Evolutionary conservation across 1,140 invertebrate genomes (phyloP).

Genomic region (Bombyx mandarina): DNA sequence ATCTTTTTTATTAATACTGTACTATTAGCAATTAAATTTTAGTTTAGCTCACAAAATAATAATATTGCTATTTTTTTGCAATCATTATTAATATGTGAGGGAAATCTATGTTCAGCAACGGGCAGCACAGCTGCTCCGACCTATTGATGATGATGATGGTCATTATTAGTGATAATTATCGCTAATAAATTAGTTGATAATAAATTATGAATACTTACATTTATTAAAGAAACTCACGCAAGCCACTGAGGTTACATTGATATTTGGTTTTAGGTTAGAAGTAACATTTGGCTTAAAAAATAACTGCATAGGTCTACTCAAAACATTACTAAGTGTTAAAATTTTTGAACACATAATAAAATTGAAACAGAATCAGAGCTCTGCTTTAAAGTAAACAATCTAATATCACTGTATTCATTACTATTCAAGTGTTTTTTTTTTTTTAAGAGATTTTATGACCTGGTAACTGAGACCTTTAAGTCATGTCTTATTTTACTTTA

Average conservation of each 20-base stretch:
- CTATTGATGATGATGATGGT: too few species aligned
- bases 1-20: too few species aligned
- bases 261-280: conserved; percentile 48
- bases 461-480: too few species aligned
- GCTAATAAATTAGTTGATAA: neutral
- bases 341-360: conserved; percentile 34
- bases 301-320: conserved; percentile 27
- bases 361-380: conserved; percentile 11
- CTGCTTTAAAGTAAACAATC: conserved; percentile 9
- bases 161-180: neutral
- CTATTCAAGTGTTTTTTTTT: neutral
- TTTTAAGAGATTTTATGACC: too few species aligned
- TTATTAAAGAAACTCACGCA: conserved; percentile 58
- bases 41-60: neutral
- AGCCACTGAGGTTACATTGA: conserved; percentile 39
- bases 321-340: conserved; percentile 29
- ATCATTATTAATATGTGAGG: neutral
- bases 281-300: conserved; percentile 32
- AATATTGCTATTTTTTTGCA: neutral
- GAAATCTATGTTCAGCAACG: neutral
- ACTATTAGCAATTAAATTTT: neutral
- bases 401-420: neutral
- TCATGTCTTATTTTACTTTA: neutral
- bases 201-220: conserved; percentile 30
- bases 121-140: neutral